phyloP scores from a whole-genome alignment of 2,113 vertebrate species.

The Symphodus melops region DNA sequence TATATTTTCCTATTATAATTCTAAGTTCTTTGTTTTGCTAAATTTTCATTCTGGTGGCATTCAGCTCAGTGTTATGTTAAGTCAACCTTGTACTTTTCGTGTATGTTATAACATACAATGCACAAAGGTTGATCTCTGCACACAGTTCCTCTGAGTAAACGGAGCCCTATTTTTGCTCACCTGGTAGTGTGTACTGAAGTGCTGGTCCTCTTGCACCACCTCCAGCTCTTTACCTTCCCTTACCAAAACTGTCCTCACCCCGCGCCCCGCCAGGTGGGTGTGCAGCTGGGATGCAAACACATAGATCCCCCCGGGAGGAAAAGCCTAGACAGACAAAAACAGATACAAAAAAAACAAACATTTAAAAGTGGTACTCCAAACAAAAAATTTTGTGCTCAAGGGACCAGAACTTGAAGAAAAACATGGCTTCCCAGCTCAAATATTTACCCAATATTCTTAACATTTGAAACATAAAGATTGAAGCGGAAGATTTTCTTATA shows the following conservation, averaged over 20 bases:
- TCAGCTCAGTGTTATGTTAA: neutral
- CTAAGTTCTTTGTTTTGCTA: no score
- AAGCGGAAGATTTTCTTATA: neutral
- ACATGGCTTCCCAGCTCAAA: neutral
- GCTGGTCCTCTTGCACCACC: conserved; percentile 90
- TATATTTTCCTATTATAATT: no score
- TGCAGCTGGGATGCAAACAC: conserved; percentile 98
- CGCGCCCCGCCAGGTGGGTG: conserved; percentile 91
- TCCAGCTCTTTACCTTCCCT: conserved; percentile 83
- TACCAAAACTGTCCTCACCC: conserved; percentile 88
- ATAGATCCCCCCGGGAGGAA: conserved; percentile 87
- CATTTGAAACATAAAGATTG: neutral
- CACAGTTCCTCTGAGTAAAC: neutral
- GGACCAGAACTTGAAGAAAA: conserved; percentile 4
- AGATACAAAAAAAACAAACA: neutral
- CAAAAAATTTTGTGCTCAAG: neutral
- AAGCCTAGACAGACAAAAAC: conserved; percentile 79
- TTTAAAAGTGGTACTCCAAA: neutral
- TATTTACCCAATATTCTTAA: neutral
- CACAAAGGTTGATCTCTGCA: neutral
- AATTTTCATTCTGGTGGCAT: neutral
- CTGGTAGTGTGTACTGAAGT: conserved; percentile 97
- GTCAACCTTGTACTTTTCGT: neutral
- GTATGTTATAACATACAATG: neutral
- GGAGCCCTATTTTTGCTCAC: conserved; percentile 70